Evolutionary conservation across 92 coral and sea anemone genomes (phyloP).

Genomic region (Porites evermanni): DNA sequence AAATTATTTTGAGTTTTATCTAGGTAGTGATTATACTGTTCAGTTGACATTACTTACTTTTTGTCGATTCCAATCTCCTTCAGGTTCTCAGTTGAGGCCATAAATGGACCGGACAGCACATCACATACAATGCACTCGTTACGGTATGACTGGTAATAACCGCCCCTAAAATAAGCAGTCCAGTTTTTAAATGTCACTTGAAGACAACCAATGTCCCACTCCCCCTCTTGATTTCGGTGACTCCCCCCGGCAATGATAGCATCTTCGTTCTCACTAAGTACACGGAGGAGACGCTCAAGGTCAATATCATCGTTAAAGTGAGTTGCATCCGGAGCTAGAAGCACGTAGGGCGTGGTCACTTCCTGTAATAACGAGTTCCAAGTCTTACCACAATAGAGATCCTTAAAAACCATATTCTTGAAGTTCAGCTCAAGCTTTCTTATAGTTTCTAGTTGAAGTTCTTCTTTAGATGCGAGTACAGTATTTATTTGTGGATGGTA

Average conservation of each 20-base stretch:
- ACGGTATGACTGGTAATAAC: constrained; percentile 83
- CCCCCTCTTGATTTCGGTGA: constrained; percentile 79
- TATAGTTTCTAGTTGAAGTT: not conserved
- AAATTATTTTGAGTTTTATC: no score
- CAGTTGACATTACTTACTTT: constrained; percentile 59
- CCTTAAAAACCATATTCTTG: constrained; percentile 1
- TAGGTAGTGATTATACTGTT: no score
- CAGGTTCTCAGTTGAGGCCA: constrained; percentile 80
- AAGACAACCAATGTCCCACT: constrained; percentile 96
- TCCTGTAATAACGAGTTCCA: constrained; percentile 50
- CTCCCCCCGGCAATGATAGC: constrained; percentile 87
- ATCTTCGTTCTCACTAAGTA: constrained; percentile 74
- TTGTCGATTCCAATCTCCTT: constrained; percentile 71
- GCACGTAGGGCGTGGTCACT: constrained; percentile 65
- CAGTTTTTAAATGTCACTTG: constrained; percentile 87
- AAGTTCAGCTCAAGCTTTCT: constrained; percentile 14
- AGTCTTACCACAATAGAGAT: constrained; percentile 39
- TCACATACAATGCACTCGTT: constrained; percentile 93
- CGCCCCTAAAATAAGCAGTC: constrained; percentile 82
- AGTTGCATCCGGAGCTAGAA: constrained; percentile 62
- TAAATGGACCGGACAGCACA: constrained; percentile 86
- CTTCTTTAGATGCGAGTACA: constrained; percentile 5
- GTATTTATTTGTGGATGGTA: not conserved
- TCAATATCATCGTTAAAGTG: constrained; percentile 68
- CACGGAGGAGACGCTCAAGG: constrained; percentile 69